phyloP scores from a whole-genome alignment of 1,140 invertebrate genomes.

The Galendromus occidentalis region DNA sequence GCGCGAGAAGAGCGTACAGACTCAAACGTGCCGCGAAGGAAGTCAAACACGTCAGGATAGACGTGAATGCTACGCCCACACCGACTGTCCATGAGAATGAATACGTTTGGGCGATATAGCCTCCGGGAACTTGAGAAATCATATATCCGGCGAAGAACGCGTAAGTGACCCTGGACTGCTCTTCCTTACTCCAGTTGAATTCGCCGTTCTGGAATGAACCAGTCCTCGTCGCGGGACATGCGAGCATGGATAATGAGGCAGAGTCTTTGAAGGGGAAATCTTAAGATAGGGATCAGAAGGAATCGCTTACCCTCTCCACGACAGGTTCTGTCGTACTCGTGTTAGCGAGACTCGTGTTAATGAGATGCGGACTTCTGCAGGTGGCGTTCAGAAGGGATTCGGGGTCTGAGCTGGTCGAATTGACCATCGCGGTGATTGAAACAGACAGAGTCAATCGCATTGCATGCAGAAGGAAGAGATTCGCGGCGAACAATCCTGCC shows the following conservation, averaged over 20 bases:
- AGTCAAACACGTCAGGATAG: neutral
- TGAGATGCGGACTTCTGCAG: too few species aligned
- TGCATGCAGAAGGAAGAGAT: neutral
- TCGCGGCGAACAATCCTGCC: neutral
- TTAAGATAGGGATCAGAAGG: too few species aligned
- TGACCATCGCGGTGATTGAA: neutral
- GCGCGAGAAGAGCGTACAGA: neutral
- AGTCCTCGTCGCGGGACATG: neutral
- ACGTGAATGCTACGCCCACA: neutral
- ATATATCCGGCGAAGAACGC: slow-evolving; percentile 31
- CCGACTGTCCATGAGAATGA: neutral
- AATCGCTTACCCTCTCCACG: too few species aligned
- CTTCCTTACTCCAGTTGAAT: slow-evolving; percentile 24
- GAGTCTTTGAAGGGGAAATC: too few species aligned
- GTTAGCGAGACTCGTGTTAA: too few species aligned
- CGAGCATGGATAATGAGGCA: too few species aligned
- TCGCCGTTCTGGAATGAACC: neutral
- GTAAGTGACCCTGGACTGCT: slow-evolving; percentile 26
- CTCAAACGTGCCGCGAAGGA: neutral
- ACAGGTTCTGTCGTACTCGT: too few species aligned
- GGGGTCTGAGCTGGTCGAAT: neutral
- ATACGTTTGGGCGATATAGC: slow-evolving; percentile 24
- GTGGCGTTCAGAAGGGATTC: too few species aligned
- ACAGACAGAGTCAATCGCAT: neutral
- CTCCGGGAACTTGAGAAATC: slow-evolving; percentile 28